phyloP scores from a whole-genome alignment of 1,140 invertebrate species.

The Drosophila repletoides region DNA sequence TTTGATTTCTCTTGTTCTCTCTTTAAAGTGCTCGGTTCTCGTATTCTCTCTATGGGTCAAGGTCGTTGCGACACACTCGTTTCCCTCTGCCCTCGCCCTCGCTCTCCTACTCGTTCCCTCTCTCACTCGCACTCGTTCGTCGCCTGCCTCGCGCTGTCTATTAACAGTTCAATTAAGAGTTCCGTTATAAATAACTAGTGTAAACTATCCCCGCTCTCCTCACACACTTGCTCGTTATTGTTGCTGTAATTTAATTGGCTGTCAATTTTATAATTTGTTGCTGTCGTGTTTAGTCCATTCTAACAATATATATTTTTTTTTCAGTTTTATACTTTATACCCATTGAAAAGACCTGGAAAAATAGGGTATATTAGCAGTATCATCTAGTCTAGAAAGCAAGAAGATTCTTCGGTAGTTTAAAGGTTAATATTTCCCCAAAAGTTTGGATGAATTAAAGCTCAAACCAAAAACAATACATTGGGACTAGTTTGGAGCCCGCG shows the following conservation, averaged over 20 bases:
- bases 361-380: too few species aligned
- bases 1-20: slow-evolving; percentile 14
- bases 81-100: too few species aligned
- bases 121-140: too few species aligned
- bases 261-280: slow-evolving; percentile 16
- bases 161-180: slow-evolving; percentile 2
- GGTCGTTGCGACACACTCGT: slow-evolving; percentile 36
- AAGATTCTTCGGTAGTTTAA: too few species aligned
- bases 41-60: slow-evolving; percentile 47
- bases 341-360: too few species aligned
- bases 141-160: background rate
- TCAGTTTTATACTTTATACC: too few species aligned
- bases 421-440: too few species aligned
- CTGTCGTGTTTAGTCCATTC: background rate
- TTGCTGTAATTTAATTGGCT: slow-evolving; percentile 17
- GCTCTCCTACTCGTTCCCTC: too few species aligned
- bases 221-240: background rate
- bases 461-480: too few species aligned
- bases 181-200: slow-evolving; percentile 11
- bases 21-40: background rate
- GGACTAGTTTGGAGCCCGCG: too few species aligned
- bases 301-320: slow-evolving; percentile 7
- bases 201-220: background rate
- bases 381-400: too few species aligned
- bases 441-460: too few species aligned